phyloP scores from a whole-genome alignment of 2,113 vertebrate species.

The Cranoglanis bouderius region DNA sequence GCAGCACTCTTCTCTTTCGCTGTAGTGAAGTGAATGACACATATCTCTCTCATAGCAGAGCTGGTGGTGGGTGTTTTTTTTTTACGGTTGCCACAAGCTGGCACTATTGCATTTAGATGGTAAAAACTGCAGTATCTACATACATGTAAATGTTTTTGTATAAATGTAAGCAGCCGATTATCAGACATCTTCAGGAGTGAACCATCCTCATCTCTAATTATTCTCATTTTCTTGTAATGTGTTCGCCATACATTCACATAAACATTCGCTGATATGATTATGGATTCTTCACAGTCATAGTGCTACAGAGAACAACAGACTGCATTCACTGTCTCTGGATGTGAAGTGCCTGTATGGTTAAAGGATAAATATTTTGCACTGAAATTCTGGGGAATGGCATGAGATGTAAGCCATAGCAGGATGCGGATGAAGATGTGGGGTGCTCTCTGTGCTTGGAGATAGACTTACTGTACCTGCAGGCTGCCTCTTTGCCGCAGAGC shows the following conservation, averaged over 20 bases:
- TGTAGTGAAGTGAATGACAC: constrained; percentile 27
- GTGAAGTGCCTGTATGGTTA: not conserved
- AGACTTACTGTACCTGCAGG: constrained; percentile 34
- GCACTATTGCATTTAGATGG: constrained; percentile 32
- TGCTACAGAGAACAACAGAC: not conserved
- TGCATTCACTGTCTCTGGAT: not conserved
- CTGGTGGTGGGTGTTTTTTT: not conserved
- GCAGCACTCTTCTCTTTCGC: constrained; percentile 11
- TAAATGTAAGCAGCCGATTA: not conserved
- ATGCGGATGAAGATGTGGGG: constrained; percentile 14
- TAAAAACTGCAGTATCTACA: not conserved
- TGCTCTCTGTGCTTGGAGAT: not conserved
- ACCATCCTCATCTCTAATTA: not conserved
- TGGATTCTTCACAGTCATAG: not conserved
- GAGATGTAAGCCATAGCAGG: not conserved
- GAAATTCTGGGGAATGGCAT: not conserved
- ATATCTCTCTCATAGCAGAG: constrained; percentile 23
- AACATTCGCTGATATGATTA: not conserved
- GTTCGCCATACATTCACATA: not conserved
- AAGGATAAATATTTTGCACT: not conserved
- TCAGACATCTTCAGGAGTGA: not conserved
- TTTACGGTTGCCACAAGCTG: constrained; percentile 33
- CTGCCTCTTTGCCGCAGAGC: constrained; percentile 27
- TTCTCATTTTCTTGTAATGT: not conserved
- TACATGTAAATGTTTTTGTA: not conserved